phyloP scores from a whole-genome alignment of 2,888 invertebrate genomes.

The Ophioninae sp. region DNA sequence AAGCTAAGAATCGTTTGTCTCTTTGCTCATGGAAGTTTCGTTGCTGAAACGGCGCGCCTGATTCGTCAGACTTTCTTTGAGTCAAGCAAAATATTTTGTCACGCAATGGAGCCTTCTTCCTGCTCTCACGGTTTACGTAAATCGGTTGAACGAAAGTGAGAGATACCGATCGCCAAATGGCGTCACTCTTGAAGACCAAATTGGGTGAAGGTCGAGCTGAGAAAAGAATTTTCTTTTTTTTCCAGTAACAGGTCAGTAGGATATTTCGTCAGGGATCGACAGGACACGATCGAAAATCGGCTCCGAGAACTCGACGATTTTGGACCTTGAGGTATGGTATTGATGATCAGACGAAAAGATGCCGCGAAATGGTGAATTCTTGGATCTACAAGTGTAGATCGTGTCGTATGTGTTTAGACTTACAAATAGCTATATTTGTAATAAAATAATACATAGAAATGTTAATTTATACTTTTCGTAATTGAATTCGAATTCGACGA shows the following conservation, averaged over 20 bases:
- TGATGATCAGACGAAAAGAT: background rate
- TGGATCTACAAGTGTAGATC: background rate
- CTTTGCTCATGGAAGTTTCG: constrained; percentile 35
- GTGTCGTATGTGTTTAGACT: background rate
- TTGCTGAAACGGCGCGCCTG: constrained; percentile 40
- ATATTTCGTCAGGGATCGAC: constrained; percentile 12
- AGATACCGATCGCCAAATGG: constrained; percentile 32
- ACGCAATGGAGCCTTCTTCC: constrained; percentile 21
- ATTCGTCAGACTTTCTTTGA: constrained; percentile 61
- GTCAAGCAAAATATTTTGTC: constrained; percentile 60
- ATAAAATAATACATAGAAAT: too few species aligned
- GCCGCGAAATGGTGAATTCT: constrained; percentile 20
- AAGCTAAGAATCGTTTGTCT: constrained; percentile 21
- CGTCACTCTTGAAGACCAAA: constrained; percentile 19
- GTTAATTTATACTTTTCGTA: too few species aligned
- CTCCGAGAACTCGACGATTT: background rate
- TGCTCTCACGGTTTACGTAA: constrained; percentile 23
- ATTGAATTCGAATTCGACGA: too few species aligned
- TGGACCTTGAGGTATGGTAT: background rate
- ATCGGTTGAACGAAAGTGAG: constrained; percentile 32
- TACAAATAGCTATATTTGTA: background rate
- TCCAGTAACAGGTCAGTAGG: constrained; percentile 27
- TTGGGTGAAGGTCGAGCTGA: constrained; percentile 55
- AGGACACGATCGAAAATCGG: background rate
- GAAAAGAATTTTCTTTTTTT: constrained; percentile 27